Base-by-base conservation (phyloP, 2,797 vertebrate genomes). In the Bovichtus diacanthus region DNA sequence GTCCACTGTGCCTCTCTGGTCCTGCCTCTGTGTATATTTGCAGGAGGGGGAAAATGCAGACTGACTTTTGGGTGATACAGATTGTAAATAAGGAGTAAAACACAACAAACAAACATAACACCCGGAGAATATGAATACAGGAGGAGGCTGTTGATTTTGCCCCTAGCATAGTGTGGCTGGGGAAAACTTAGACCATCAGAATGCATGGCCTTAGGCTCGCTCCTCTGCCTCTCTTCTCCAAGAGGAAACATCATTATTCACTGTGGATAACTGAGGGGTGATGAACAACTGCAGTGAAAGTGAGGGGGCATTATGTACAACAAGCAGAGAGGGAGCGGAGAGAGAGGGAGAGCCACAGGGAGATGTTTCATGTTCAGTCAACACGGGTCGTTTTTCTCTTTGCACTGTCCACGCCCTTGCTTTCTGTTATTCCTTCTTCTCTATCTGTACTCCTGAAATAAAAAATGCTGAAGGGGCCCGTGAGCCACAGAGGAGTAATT, bases 401-500 rank as follows among this genome's bases (percentile, higher is more conserved):
- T 23, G 25, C 34, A 7, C 70, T 36, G 11, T 81, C 62, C 66
- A 82, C 27, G 55, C 15, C 51, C 70, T 62, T 51, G 72, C 43
- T 64, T 6, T 78, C 54, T 11, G 1, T 65, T 74, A n/a, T 39
- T 55, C 34, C 64, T 75, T 54, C 51, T 49, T 4, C 39, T 69
- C 23, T 38, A 54, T 59, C 34, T 44, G 38, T 38, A 39, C 71
- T 82, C 51, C 55, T 67, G 53, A 66, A 74, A 82, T 69, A 54
- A 80, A 27, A 81, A 82, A 76, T 43, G 70, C 83, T 86, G 80
- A 46, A 78, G 61, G 81, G 76, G 60, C 66, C 74, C 2, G 36
- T 70, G 80, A 82, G 80, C 81, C 89, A 85, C 88, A 69, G 84
- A 84, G 91, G 90, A 90, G 88, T 93, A 93, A 92, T 94, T 93